Evolutionary conservation across 2,888 invertebrate species (phyloP).

Genomic region (Gisinianus flammeolus): DNA sequence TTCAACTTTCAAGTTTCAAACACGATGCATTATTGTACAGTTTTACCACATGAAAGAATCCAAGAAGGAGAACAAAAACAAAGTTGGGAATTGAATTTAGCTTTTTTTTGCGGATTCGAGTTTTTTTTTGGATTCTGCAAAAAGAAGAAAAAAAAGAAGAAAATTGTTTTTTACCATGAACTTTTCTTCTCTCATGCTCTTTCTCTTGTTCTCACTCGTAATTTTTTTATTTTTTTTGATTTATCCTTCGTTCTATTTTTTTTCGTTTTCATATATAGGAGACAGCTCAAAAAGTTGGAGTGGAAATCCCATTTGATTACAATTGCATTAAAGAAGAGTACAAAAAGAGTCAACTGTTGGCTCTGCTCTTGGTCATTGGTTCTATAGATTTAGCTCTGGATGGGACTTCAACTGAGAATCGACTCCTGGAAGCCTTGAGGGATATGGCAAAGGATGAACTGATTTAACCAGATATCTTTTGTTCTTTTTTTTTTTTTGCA

Average conservation of each 20-base stretch:
- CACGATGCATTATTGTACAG: too few relatives aligned
- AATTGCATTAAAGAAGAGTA: conserved; percentile 46
- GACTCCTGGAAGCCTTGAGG: conserved; percentile 50
- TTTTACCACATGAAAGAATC: too few relatives aligned
- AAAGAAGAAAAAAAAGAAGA: too few relatives aligned
- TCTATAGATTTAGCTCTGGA: conserved; percentile 53
- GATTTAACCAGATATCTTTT: conserved; percentile 23
- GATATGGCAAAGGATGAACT: conserved; percentile 51
- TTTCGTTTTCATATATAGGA: conserved; percentile 24
- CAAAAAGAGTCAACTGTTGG: conserved; percentile 52
- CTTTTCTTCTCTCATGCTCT: neutral
- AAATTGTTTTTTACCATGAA: too few relatives aligned
- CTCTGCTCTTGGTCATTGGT: conserved; percentile 51
- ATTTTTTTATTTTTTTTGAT: neutral
- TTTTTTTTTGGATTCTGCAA: too few relatives aligned
- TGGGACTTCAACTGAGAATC: conserved; percentile 47
- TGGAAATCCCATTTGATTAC: conserved; percentile 50
- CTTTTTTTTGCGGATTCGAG: too few relatives aligned
- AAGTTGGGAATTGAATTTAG: too few relatives aligned
- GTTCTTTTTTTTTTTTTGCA: too few relatives aligned
- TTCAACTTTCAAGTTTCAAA: too few relatives aligned
- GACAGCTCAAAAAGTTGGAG: conserved; percentile 40
- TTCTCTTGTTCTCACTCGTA: too few relatives aligned
- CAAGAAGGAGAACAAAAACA: too few relatives aligned
- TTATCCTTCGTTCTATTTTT: neutral